These are phyloP conservation scores for Apotomis capreana DNA, from an alignment of 2,888 invertebrate genomes.

Conservation along the genomic window DNA sequence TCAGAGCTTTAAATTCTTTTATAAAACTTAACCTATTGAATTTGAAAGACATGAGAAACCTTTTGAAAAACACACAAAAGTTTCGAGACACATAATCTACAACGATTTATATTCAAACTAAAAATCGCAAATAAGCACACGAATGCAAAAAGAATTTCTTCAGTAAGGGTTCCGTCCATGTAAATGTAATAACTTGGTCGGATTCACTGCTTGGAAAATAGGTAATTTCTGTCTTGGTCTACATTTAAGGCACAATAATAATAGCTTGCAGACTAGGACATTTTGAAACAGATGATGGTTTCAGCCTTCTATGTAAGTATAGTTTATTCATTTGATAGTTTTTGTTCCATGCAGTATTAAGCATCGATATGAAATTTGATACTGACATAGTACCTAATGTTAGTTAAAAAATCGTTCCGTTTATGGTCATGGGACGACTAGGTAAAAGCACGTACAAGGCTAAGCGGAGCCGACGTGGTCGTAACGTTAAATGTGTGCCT, in stretches of 20 bases:
- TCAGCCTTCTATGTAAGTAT: no score
- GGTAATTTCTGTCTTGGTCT: no score
- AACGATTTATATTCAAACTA: conserved; percentile 32
- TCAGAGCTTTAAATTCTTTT: not conserved
- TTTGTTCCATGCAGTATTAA: no score
- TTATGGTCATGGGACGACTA: no score
- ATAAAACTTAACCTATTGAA: conserved; percentile 11
- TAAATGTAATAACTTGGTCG: not conserved
- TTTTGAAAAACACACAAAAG: conserved; percentile 49
- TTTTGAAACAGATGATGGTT: not conserved
- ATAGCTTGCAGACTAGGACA: not conserved
- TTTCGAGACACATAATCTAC: conserved; percentile 53
- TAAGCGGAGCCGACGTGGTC: no score
- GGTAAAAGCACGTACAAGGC: no score
- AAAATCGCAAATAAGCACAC: conserved; percentile 12
- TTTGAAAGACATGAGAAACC: conserved; percentile 36
- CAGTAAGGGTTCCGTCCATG: not conserved
- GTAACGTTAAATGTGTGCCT: no score
- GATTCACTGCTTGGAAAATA: not conserved
- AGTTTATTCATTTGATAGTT: no score
- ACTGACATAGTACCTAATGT: no score
- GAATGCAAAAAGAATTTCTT: conserved; percentile 15
- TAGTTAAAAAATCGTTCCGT: no score
- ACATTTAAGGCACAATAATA: no score
- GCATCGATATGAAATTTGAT: no score